Evolutionary conservation across 2,113 vertebrate species (phyloP), one percentile per base, ranked within the genome.

Genomic region (Echinops telfairi): DNA sequence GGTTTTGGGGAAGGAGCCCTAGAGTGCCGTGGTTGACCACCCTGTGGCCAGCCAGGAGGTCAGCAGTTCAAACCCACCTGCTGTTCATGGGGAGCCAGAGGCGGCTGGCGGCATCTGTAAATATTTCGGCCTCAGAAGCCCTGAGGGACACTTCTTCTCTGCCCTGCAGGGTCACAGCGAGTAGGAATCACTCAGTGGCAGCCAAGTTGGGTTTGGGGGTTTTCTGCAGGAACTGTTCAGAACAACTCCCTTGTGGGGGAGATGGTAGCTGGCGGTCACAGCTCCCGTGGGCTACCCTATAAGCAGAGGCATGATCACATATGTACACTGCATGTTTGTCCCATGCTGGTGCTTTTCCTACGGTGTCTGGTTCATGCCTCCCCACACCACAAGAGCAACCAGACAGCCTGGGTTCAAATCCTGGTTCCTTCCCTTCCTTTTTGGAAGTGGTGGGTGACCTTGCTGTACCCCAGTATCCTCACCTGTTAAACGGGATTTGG

Each of bases 301-400:
- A 27, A 23, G 0, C 0, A 0, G 0, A 8, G 14, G 2, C n/a
- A 4, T 14, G 81, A 14, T 1, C 1, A 1, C 0, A 20, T 23
- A 22, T 3, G 0, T 1, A 23, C 70, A 43, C 4, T 0, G 12
- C 14, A 29, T 10, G 38, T 33, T 40, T 12, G 2, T 40, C 14
- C 3, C 2, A 22, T 16, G 0, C 40, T n/a, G 23, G 7, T 16
- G 1, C 53, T 29, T 79, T 57, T 23, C 73, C 64, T 29, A 0
- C 12, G 3, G 62, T 10, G 0, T 73, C 22, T 29, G 57, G 29
- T 43, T n/a, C 11, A n/a, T 19, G 57, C 57, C 27, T 85, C 43
- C 4, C 40, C 6, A 0, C 22, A 14, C 90, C 5, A 0, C 0
- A 17, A 68, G 58, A 33, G 31, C 57, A 27, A 8, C 33, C 90